A percentile compares a stretch with the other conserved stretches of the same genome.
These are phyloP conservation scores for Colletes collaris DNA, from an alignment of 2,888 invertebrate genomes.

Conservation along the genomic window DNA sequence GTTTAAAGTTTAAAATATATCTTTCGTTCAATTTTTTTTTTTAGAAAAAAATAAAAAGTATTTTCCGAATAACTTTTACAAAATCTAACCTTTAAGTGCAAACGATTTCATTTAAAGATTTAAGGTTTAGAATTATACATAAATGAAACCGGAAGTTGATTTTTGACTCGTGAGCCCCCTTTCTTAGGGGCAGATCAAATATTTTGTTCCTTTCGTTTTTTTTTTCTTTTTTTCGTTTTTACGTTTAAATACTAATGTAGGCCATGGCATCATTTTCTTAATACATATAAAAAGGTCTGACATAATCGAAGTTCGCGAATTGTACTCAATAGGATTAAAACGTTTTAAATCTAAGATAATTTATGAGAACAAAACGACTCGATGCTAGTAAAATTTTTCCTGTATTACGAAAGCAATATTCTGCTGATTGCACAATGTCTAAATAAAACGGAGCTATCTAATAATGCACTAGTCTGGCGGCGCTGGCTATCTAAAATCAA, in stretches of 20 bases:
- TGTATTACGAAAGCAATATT: conserved; percentile 20
- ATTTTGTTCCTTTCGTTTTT: no score
- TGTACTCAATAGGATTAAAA: conserved; percentile 8
- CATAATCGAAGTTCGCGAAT: conserved; percentile 34
- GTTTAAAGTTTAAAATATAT: no score
- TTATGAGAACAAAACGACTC: background rate
- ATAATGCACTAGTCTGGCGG: conserved; percentile 14
- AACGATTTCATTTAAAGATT: no score
- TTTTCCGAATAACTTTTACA: no score
- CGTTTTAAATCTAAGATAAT: conserved; percentile 7
- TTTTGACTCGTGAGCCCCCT: no score
- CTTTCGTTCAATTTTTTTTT: no score
- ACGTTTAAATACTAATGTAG: conserved; percentile 77
- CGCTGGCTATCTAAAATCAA: conserved; percentile 28
- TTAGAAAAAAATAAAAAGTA: no score
- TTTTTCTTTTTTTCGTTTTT: conserved; percentile 23
- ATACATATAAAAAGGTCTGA: conserved; percentile 70
- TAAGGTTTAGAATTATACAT: no score
- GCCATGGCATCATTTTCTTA: conserved; percentile 76
- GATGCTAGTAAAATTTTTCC: background rate
- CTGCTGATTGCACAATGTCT: conserved; percentile 17
- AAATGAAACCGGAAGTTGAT: no score
- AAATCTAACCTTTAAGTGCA: no score
- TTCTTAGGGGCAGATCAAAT: no score
- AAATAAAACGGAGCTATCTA: conserved; percentile 23